Conservation (phyloP, 2,888 invertebrate species). For the Diadromus collaris region DNA sequence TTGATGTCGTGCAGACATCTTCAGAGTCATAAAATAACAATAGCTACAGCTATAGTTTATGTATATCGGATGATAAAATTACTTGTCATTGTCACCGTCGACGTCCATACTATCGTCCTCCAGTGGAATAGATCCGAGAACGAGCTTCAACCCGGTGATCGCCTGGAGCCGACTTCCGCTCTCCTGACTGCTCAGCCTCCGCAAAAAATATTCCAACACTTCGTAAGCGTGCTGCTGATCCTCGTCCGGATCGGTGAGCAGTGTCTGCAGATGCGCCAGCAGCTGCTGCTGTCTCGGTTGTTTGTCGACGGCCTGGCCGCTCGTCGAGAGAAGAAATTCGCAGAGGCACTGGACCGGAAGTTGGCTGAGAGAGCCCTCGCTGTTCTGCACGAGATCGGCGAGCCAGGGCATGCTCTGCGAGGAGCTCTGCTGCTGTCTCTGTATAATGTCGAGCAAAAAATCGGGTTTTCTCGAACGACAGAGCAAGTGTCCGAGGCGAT, state of each 20-base stretch:
- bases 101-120: constrained; percentile 80
- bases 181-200: constrained; percentile 91
- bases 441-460: constrained; percentile 95
- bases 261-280: constrained; percentile 83
- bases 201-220: constrained; percentile 93
- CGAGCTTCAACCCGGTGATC: constrained; percentile 87
- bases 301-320: constrained; percentile 84
- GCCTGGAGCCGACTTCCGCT: constrained; percentile 90
- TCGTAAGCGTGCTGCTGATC: constrained; percentile 88
- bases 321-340: constrained; percentile 92
- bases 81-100: constrained; percentile 76
- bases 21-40: not conserved
- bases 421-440: constrained; percentile 89
- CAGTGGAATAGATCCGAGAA: constrained; percentile 82
- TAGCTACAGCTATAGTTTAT: not conserved
- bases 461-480: constrained; percentile 95
- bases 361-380: constrained; percentile 92
- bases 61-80: constrained; percentile 26
- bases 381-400: constrained; percentile 95
- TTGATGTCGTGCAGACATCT: no score
- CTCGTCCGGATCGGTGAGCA: constrained; percentile 81
- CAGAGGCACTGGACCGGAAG: constrained; percentile 98
- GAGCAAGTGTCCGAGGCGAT: constrained; percentile 93
- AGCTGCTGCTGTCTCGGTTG: constrained; percentile 91
- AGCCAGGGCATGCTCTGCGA: constrained; percentile 98